These are phyloP conservation scores for Loxodonta africana DNA, from an alignment of 2,113 vertebrate genomes.

Conservation along the genomic window DNA sequence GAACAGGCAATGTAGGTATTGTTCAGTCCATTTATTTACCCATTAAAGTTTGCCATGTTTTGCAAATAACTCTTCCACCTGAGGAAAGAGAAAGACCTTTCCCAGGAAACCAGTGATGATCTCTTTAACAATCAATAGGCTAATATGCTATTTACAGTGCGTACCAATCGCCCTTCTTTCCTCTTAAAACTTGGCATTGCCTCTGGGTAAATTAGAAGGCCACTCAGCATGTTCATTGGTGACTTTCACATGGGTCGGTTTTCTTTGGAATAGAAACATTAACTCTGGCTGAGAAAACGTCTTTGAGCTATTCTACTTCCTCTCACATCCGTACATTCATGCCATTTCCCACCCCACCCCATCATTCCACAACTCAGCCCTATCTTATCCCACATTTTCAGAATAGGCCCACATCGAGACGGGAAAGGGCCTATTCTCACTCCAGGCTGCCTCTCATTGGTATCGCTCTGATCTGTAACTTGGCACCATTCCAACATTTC, in stretches of 20 bases:
- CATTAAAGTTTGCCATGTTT: neutral
- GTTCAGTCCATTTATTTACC: neutral
- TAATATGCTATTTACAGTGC: neutral
- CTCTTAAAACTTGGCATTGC: neutral
- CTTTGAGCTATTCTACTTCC: neutral
- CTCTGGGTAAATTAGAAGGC: neutral
- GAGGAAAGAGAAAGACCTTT: constrained; percentile 4
- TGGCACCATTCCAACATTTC: neutral
- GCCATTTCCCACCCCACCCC: neutral
- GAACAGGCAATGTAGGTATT: neutral
- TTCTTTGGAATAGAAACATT: constrained; percentile 17
- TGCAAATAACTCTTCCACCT: neutral
- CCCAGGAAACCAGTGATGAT: neutral
- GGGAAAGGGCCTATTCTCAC: neutral
- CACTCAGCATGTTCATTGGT: neutral
- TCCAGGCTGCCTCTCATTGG: neutral
- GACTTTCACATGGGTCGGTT: neutral
- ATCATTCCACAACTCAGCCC: neutral
- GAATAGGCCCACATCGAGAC: neutral
- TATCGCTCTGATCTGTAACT: neutral
- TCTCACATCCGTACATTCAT: neutral
- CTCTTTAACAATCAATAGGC: neutral
- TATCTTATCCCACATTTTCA: neutral
- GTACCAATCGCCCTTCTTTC: neutral
- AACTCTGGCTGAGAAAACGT: neutral